phyloP scores from a whole-genome alignment of 2,113 vertebrate genomes.

The Neoarius graeffei region DNA sequence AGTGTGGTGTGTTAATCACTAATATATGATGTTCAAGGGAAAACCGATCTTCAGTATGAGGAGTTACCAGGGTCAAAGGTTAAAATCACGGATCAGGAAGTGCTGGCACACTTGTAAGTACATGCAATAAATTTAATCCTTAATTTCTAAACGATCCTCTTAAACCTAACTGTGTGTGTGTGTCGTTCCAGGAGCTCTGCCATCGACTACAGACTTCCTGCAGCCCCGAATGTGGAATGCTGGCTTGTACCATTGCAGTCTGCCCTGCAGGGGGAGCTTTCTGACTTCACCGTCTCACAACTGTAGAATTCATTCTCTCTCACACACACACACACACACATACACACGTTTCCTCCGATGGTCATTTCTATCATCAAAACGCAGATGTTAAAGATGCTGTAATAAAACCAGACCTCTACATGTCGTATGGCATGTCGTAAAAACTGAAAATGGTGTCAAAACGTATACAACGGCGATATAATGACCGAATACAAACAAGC shows the following conservation, averaged over 20 bases:
- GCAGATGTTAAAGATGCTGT: neutral
- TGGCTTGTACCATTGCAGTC: slow-evolving; percentile 45
- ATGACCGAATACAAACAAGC: neutral
- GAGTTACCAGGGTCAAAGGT: slow-evolving; percentile 28
- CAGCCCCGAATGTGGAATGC: slow-evolving; percentile 30
- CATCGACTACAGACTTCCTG: slow-evolving; percentile 32
- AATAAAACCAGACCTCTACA: neutral
- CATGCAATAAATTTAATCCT: neutral
- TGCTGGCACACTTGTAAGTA: neutral
- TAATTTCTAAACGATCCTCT: too few relatives aligned
- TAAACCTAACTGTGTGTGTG: neutral
- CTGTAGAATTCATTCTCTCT: slow-evolving; percentile 16
- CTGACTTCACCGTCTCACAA: slow-evolving; percentile 40
- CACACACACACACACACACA: too few relatives aligned
- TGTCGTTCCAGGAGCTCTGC: slow-evolving; percentile 38
- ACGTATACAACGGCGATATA: too few relatives aligned
- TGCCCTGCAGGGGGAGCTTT: slow-evolving; percentile 47
- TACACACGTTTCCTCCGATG: neutral
- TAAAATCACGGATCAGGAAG: slow-evolving; percentile 15
- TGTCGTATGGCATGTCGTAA: too few relatives aligned
- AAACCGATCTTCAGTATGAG: slow-evolving; percentile 30
- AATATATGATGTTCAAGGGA: slow-evolving; percentile 19
- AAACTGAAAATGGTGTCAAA: neutral
- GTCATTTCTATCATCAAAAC: too few relatives aligned
- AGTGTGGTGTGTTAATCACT: neutral